Evolutionary conservation across 2,797 vertebrate genomes (phyloP).

Genomic region (Pempheris klunzingeri): DNA sequence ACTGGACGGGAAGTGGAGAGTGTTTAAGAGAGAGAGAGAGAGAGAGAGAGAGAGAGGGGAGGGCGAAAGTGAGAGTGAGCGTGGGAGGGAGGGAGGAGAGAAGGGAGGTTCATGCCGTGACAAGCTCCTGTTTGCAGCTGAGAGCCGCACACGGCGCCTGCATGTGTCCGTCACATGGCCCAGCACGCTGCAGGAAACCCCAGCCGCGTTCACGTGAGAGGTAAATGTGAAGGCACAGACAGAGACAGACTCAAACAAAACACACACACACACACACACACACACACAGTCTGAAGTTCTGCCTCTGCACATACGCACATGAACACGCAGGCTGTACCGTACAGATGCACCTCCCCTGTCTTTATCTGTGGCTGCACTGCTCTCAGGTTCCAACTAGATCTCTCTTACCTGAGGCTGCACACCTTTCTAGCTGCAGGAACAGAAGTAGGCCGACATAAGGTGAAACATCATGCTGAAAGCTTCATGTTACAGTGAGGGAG

Average conservation of each 20-base stretch:
- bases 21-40: constrained; percentile 8
- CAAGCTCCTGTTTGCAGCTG: constrained; percentile 64
- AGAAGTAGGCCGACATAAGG: background rate
- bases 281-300: background rate
- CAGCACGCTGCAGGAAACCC: constrained; percentile 67
- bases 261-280: background rate
- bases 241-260: constrained; percentile 1
- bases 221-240: constrained; percentile 40
- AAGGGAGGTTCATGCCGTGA: constrained; percentile 59
- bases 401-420: background rate
- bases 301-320: background rate
- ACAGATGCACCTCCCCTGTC: background rate
- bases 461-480: background rate
- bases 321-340: background rate
- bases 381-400: background rate
- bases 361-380: background rate
- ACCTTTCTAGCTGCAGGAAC: no score
- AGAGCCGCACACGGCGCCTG: constrained; percentile 69
- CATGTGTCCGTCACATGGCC: constrained; percentile 84
- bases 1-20: constrained; percentile 36
- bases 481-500: background rate
- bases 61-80: background rate
- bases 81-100: background rate
- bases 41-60: background rate
- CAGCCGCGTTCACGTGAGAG: constrained; percentile 53